A percentile compares a stretch with the other conserved stretches of the same genome.
Evolutionary conservation across 2,888 invertebrate species (phyloP).

Genomic region (Athrips mouffetella): DNA sequence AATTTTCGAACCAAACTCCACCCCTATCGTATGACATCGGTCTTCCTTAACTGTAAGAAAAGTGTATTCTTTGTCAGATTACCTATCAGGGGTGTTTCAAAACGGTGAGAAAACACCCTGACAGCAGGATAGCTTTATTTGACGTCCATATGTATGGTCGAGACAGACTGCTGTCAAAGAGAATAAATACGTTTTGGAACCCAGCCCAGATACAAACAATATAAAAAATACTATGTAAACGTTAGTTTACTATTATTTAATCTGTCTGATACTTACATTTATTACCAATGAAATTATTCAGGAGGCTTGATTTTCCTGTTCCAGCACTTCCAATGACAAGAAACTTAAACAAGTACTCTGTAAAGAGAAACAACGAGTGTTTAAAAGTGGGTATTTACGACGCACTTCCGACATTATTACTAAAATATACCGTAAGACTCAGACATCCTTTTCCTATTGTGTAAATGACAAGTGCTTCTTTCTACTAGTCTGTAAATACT

Average conservation of each 20-base stretch:
- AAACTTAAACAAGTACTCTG: slow-evolving; percentile 92
- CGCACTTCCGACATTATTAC: too few species aligned
- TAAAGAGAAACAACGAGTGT: slow-evolving; percentile 40
- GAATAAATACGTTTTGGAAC: neutral
- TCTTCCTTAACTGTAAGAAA: slow-evolving; percentile 85
- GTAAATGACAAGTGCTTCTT: too few species aligned
- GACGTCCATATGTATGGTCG: too few species aligned
- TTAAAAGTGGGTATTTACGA: too few species aligned
- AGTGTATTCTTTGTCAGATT: neutral
- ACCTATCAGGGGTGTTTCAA: neutral
- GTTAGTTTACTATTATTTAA: too few species aligned
- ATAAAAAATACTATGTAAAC: too few species aligned
- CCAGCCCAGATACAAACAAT: neutral
- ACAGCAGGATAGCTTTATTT: too few species aligned
- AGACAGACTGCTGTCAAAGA: too few species aligned
- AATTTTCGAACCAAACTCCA: slow-evolving; percentile 92
- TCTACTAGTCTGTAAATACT: too few species aligned
- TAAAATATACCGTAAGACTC: too few species aligned
- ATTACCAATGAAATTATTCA: slow-evolving; percentile 90
- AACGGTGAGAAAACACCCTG: too few species aligned
- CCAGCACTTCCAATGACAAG: slow-evolving; percentile 91
- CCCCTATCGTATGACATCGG: slow-evolving; percentile 90
- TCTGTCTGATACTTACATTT: slow-evolving; percentile 82
- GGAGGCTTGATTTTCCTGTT: slow-evolving; percentile 88
- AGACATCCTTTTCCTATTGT: too few species aligned